phyloP scores from a whole-genome alignment of 2,797 vertebrate genomes.

The Erithacus rubecula region DNA sequence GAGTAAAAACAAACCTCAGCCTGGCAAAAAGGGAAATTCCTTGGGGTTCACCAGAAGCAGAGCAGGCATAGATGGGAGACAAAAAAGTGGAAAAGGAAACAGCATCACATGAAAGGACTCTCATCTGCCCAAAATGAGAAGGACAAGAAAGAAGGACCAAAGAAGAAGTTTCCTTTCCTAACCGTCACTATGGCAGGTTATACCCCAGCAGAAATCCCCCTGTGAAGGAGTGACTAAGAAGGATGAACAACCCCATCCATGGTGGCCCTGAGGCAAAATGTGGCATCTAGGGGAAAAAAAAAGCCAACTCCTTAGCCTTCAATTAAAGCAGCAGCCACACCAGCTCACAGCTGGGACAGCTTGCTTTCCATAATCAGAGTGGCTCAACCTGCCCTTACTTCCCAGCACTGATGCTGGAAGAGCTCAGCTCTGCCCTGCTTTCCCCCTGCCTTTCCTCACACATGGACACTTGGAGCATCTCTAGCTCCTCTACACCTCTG shows the following conservation, averaged over 20 bases:
- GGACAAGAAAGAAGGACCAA: not conserved
- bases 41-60: not conserved
- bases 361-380: not conserved
- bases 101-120: not conserved
- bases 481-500: not conserved
- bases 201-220: not conserved
- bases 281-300: not conserved
- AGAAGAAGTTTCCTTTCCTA: not conserved
- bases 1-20: not conserved
- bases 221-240: not conserved
- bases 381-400: not conserved
- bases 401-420: not conserved
- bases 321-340: not conserved
- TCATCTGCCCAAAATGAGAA: not conserved
- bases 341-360: not conserved
- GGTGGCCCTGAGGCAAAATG: not conserved
- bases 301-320: not conserved
- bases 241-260: not conserved
- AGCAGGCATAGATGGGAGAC: not conserved
- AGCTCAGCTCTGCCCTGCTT: not conserved
- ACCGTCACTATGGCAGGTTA: not conserved
- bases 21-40: not conserved
- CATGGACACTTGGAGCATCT: not conserved
- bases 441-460: not conserved
- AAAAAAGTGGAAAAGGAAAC: not conserved